Evolutionary conservation across 2,797 vertebrate species (phyloP).

Genomic region (Dermochelys coriacea): DNA sequence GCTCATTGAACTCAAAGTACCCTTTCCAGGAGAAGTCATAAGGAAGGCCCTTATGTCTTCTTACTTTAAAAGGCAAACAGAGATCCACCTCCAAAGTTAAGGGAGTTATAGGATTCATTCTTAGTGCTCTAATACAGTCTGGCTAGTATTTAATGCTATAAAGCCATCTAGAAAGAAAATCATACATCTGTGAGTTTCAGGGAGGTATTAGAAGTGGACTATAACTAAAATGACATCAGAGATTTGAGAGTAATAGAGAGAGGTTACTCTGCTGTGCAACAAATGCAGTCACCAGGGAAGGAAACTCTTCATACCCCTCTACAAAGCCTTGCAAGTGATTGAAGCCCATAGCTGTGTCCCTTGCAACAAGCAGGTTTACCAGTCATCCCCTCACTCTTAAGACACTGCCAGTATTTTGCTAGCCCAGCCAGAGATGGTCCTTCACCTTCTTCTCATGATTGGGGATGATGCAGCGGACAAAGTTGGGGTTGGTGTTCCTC

Average conservation of each 20-base stretch:
- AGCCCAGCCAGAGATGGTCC: accelerated
- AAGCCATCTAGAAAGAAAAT: neutral
- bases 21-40: neutral
- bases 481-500: constrained; percentile 99
- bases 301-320: neutral
- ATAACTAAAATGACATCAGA: neutral
- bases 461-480: constrained; percentile 98
- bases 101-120: neutral
- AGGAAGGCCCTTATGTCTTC: neutral
- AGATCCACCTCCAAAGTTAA: neutral
- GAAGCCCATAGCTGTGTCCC: neutral
- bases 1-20: neutral
- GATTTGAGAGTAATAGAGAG: neutral
- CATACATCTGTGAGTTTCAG: neutral
- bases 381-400: neutral
- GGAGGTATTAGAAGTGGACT: neutral
- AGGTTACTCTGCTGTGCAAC: neutral
- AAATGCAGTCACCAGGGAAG: neutral
- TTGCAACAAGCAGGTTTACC: neutral
- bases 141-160: neutral
- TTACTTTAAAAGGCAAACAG: neutral
- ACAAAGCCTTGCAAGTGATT: neutral
- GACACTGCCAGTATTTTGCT: neutral
- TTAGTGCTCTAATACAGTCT: neutral
- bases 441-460: constrained; percentile 98